Evolutionary conservation across 1,140 invertebrate species (phyloP).

Genomic region (Asbolus verrucosus): DNA sequence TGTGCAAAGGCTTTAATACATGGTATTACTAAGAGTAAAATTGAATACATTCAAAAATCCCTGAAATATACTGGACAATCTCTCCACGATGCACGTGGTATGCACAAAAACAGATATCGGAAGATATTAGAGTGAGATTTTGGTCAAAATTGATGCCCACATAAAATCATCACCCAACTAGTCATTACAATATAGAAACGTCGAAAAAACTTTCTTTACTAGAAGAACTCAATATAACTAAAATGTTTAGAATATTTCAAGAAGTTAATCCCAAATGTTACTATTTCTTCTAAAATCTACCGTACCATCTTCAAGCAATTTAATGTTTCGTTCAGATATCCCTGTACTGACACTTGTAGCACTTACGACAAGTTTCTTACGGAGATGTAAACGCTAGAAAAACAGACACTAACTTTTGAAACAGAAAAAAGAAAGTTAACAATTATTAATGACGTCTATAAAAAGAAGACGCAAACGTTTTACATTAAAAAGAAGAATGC

Average conservation of each 20-base stretch:
- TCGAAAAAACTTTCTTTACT: neutral
- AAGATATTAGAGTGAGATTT: too few relatives aligned
- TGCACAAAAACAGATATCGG: too few relatives aligned
- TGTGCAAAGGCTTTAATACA: too few relatives aligned
- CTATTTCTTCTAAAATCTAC: slow-evolving; percentile 20
- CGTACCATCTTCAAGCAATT: slow-evolving; percentile 1
- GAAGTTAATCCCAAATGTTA: neutral
- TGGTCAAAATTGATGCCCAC: too few relatives aligned
- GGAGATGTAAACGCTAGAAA: neutral
- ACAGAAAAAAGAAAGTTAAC: slow-evolving; percentile 1
- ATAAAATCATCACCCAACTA: slow-evolving; percentile 2
- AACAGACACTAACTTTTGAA: neutral
- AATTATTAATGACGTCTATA: neutral
- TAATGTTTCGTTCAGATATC: slow-evolving; percentile 25
- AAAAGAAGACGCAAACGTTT: neutral
- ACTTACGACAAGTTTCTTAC: slow-evolving; percentile 5
- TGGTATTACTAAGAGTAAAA: too few relatives aligned
- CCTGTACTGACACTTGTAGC: slow-evolving; percentile 10
- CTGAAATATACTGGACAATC: too few relatives aligned
- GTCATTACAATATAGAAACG: slow-evolving; percentile 3
- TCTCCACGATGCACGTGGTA: too few relatives aligned
- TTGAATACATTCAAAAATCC: too few relatives aligned
- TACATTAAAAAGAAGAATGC: neutral
- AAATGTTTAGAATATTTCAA: slow-evolving; percentile 3
- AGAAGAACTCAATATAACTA: slow-evolving; percentile 2